Base-by-base conservation (phyloP, 2,797 vertebrate species). In the Heterohyrax brucei region DNA sequence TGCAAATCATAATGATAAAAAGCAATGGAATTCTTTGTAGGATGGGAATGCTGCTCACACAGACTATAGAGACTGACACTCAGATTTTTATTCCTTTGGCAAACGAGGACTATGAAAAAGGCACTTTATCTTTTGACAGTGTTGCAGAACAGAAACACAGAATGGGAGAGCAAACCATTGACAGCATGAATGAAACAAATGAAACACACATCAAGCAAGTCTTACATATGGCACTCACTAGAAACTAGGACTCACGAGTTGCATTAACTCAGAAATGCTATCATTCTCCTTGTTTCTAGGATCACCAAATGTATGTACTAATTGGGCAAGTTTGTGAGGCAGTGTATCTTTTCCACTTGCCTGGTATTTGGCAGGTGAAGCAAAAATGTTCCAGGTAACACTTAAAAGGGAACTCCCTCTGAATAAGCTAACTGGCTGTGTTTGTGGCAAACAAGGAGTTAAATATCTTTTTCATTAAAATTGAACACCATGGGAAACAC, bases 1-100 rank as follows among this genome's bases (percentile, higher is more conserved):
- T 91, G 44, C 39, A 89, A 97, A 88, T 62, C 39, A 12, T 61
- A 80, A 89, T 96, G 85, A 91, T 89, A 88, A 93, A 95, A 91
- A 14, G 87, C 78, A 96, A 91, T 79, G 83, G 70, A 30, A 90
- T 86, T 64, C 91, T 89, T 59, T 72, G 80, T 39, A 93, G 80
- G 56, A 93, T 89, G 80, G 44, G 78, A 96, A 66, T 94, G 70
- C 44, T 5, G 12, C 39, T 96, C 95, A 97, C 97, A 97, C 94
- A 96, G 85, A 97, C 97, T 93, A 89, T 30, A 92, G 95, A 98
- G 97, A 96, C 97, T 93, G 79, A 97, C 87, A 95, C 95, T 97
- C 96, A 78, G 81, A 61, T 78, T 96, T 92, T 94, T 93, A 96
- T 91, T 92, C 66, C 80, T 83, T 95, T 87, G 79, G 66, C 62